phyloP scores from a whole-genome alignment of 2,888 invertebrate genomes.

The Leptarthrus brevirostris region DNA sequence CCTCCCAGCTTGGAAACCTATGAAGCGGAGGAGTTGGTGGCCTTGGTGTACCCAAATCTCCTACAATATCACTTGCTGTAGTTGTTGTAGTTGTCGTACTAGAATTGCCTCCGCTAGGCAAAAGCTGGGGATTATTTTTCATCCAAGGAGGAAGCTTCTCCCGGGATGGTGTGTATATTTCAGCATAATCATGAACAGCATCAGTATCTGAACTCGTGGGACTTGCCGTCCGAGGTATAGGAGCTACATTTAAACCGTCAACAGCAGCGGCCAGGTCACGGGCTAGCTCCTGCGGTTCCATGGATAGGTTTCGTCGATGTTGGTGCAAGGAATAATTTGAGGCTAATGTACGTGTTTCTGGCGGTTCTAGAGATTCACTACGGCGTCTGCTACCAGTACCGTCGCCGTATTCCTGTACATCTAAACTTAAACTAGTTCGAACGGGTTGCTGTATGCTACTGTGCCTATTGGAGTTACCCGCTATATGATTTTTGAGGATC shows the following conservation, averaged over 20 bases:
- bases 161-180: slow-evolving; percentile 92
- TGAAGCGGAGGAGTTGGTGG: slow-evolving; percentile 93
- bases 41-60: slow-evolving; percentile 65
- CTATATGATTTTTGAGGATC: slow-evolving; percentile 86
- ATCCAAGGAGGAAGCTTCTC: slow-evolving; percentile 76
- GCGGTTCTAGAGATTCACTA: slow-evolving; percentile 67
- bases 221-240: slow-evolving; percentile 66
- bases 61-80: slow-evolving; percentile 63
- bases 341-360: slow-evolving; percentile 63
- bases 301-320: slow-evolving; percentile 66
- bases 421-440: slow-evolving; percentile 65
- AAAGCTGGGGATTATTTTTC: slow-evolving; percentile 66
- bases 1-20: slow-evolving; percentile 93
- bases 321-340: slow-evolving; percentile 65
- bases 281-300: slow-evolving; percentile 67
- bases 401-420: slow-evolving; percentile 65
- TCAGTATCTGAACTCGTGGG: slow-evolving; percentile 72
- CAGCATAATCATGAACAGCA: slow-evolving; percentile 87
- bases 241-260: slow-evolving; percentile 69
- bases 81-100: slow-evolving; percentile 67
- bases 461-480: slow-evolving; percentile 72
- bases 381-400: slow-evolving; percentile 61
- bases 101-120: slow-evolving; percentile 70
- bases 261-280: slow-evolving; percentile 72
- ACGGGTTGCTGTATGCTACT: slow-evolving; percentile 66